These are phyloP conservation scores for Pediacus dermestoides DNA, from an alignment of 2,888 invertebrate species.

Conservation along the genomic window DNA sequence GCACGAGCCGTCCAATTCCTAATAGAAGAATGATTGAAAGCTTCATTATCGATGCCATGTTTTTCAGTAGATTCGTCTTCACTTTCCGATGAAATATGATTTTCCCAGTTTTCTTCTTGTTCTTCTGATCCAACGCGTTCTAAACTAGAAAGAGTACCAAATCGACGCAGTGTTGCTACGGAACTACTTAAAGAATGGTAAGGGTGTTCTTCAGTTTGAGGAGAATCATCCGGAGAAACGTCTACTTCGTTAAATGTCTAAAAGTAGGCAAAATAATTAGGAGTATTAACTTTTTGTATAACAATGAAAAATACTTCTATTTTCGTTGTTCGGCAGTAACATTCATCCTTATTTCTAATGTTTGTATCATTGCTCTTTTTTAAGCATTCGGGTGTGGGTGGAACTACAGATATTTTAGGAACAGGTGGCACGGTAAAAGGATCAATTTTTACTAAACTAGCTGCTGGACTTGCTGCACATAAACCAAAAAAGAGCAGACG, in stretches of 20 bases:
- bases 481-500: constrained; percentile 63
- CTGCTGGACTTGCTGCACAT: constrained; percentile 61
- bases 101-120: constrained; percentile 52
- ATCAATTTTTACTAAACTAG: constrained; percentile 56
- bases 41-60: constrained; percentile 45
- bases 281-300: neutral
- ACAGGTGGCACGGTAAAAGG: constrained; percentile 49
- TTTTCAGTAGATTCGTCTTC: constrained; percentile 32
- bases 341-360: constrained; percentile 16
- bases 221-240: constrained; percentile 67
- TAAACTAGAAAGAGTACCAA: constrained; percentile 70
- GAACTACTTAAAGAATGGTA: constrained; percentile 67
- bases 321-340: constrained; percentile 24
- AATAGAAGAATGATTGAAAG: constrained; percentile 43
- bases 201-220: constrained; percentile 69
- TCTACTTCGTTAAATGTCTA: constrained; percentile 51
- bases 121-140: constrained; percentile 65
- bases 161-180: constrained; percentile 52
- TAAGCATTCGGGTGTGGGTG: constrained; percentile 37
- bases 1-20: constrained; percentile 76
- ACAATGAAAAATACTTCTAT: neutral
- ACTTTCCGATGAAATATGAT: constrained; percentile 27
- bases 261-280: neutral
- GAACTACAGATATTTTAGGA: constrained; percentile 34
- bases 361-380: constrained; percentile 20